A percentile compares a stretch with the other conserved stretches of the same genome.
Evolutionary conservation across 2,797 vertebrate genomes (phyloP).

Genomic region (Clarias pachynema): DNA sequence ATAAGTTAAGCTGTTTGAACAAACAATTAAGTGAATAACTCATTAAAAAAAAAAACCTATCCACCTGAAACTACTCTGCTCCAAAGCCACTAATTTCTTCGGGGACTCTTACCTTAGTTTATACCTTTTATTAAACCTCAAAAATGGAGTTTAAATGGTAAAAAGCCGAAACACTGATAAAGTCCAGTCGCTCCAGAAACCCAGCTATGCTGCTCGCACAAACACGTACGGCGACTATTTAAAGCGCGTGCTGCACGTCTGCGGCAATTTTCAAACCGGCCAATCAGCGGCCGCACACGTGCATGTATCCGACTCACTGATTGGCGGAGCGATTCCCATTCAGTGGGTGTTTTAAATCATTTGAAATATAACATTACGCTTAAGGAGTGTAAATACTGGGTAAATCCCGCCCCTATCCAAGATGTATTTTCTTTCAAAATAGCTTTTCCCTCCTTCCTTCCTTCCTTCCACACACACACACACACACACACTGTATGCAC

Average conservation of each 20-base stretch:
- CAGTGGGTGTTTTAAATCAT: conserved; percentile 53
- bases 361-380: conserved; percentile 55
- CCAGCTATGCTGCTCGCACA: neutral
- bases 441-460: too few species aligned
- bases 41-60: neutral
- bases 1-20: neutral
- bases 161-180: neutral
- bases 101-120: neutral
- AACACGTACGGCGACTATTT: conserved; percentile 62
- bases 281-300: conserved; percentile 62
- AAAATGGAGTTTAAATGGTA: neutral
- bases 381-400: neutral
- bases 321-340: conserved; percentile 58
- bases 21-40: neutral
- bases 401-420: neutral
- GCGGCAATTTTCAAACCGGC: conserved; percentile 71
- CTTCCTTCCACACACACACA: neutral
- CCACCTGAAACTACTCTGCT: neutral
- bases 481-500: too few species aligned
- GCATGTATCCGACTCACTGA: conserved; percentile 49
- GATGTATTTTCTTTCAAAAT: neutral
- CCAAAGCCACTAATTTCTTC: neutral
- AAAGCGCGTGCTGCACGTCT: conserved; percentile 63
- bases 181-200: neutral
- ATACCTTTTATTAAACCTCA: neutral